A percentile compares a stretch with the other conserved stretches of the same genome.
These are phyloP conservation scores for Rhea americana DNA, from an alignment of 2,113 vertebrate genomes.

Conservation along the genomic window DNA sequence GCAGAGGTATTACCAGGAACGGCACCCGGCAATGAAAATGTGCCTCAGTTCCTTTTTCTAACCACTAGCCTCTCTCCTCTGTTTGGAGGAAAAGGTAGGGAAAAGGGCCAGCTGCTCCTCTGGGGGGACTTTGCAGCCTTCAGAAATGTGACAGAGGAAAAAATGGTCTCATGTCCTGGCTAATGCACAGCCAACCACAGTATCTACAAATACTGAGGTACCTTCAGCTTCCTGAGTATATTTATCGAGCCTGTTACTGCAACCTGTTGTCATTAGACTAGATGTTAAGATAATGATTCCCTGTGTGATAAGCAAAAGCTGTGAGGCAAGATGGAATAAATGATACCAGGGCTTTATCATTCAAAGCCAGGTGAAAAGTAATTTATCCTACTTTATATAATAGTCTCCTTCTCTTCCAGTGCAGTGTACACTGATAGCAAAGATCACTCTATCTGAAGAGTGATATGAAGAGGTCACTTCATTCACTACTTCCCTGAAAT, in stretches of 20 bases:
- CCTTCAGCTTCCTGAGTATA: background rate
- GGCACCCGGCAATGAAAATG: background rate
- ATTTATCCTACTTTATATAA: background rate
- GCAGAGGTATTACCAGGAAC: background rate
- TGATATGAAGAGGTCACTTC: background rate
- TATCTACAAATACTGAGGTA: background rate
- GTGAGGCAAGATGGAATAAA: background rate
- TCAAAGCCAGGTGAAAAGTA: background rate
- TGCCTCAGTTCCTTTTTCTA: background rate
- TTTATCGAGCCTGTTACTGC: background rate
- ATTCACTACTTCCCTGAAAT: background rate
- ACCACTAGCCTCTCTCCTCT: background rate
- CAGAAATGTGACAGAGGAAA: background rate
- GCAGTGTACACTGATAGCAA: background rate
- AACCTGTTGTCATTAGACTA: background rate
- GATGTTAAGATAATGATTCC: constrained; percentile 1
- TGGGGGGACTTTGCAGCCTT: background rate
- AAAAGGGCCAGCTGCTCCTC: background rate
- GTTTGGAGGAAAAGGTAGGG: background rate
- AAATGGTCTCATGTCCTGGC: background rate
- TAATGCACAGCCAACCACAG: background rate
- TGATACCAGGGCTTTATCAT: background rate
- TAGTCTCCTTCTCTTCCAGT: background rate
- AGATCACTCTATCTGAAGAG: fast-evolving
- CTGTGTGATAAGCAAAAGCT: constrained; percentile 30